Evolutionary conservation across 2,797 vertebrate genomes (phyloP), one percentile per base, ranked within the genome.

Genomic region (Anguilla marmorata): DNA sequence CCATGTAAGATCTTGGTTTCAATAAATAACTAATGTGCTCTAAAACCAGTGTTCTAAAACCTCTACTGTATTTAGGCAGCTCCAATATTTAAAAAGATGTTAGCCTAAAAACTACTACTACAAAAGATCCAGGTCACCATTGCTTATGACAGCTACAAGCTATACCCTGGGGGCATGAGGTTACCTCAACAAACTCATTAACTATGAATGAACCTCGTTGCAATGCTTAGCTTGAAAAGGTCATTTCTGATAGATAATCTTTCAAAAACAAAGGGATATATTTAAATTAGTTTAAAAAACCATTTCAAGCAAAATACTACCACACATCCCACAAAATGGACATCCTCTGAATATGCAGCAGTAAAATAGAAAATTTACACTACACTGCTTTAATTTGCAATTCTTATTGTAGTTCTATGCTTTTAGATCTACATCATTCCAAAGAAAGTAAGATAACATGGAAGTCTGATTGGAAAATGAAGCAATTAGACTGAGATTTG

Each of bases 401-500:
- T 33, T 0, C n/a, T 24, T 54, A 0, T 85, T 85, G 52, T 37
- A 30, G 12, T 85, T 85, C 84, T 8, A 19, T 16, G n/a, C 12
- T 45, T 45, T 63, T 41, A 16, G 19, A 30, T 69, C 33, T 16
- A 12, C 58, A 66, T 48, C 58, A 14, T 45, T 69, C 30, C 58
- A 30, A 72, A 27, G 54, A 50, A 41, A 72, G 58, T 52, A 33
- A 85, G 87, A 88, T 45, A 76, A 19, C 27, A 37, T 27, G 50
- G 56, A 45, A 41, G 19, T 69, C 83, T 88, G 85, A 83, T 76
- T 66, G 19, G 48, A 58, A 86, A 88, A 14, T 54, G 72, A 88
- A 84, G 74, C 58, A 86, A 85, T 89, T 84, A 84, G 60, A 89
- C 79, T 72, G 58, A 72, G 88, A 89, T 89, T 87, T 63, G 69